A percentile compares a stretch with the other conserved stretches of the same genome.
These are phyloP conservation scores for Rousettus madagascariensis DNA, from an alignment of 2,797 vertebrate genomes.

Conservation along the genomic window DNA sequence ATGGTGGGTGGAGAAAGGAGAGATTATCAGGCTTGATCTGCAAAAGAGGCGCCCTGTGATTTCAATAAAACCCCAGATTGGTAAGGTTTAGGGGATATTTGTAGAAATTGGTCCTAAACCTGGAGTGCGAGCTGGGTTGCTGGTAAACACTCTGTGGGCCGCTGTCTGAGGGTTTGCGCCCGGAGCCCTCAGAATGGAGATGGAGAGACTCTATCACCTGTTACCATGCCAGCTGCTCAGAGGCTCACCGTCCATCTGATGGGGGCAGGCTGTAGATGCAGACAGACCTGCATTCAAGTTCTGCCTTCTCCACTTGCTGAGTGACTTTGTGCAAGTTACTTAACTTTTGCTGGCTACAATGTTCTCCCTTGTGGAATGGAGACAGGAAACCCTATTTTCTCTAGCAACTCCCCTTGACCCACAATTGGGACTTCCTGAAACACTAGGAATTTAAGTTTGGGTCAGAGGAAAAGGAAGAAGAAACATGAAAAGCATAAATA, in stretches of 20 bases:
- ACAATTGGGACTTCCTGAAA: not conserved
- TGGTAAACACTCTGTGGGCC: not conserved
- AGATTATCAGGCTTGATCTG: not conserved
- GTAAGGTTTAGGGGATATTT: not conserved
- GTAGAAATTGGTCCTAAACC: not conserved
- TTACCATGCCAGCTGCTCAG: not conserved
- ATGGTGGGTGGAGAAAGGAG: not conserved
- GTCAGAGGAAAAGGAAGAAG: not conserved
- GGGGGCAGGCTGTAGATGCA: not conserved
- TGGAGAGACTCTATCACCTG: not conserved
- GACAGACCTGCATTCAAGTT: not conserved
- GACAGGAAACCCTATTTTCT: no score
- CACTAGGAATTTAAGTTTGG: constrained; percentile 7
- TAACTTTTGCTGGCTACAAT: not conserved
- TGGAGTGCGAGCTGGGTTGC: not conserved
- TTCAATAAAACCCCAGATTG: not conserved
- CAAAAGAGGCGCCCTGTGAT: not conserved
- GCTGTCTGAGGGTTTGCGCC: not conserved
- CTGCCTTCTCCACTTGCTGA: not conserved
- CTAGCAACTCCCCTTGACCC: not conserved
- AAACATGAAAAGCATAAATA: not conserved
- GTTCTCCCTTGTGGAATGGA: not conserved
- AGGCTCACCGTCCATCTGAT: fast-evolving
- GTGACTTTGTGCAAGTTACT: not conserved
- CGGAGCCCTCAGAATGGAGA: not conserved